Base-by-base conservation (phyloP, 2,888 invertebrate genomes). In the Mycalesis mineus region DNA sequence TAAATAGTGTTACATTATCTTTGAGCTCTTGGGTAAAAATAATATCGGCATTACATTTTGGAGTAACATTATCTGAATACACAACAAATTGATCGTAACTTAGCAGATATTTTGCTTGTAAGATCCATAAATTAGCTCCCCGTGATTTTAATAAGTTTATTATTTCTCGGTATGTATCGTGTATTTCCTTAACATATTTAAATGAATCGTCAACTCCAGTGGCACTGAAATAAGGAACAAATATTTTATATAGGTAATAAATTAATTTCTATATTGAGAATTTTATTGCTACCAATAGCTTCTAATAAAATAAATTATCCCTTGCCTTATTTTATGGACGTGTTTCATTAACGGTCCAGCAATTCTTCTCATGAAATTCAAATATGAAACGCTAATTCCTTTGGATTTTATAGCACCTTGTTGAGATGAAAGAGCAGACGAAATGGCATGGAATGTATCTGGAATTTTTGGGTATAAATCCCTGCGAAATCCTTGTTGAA, bases 321-420 rank as follows among this genome's bases (percentile, higher is more conserved):
- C 80, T 77, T 73, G 88, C 88, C 71, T 63, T 65, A 77, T 68
- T 75, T 84, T 88, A 22, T 70, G 75, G 33, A 88, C 64, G 60
- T 88, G 78, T 66, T 88, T 88, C 77, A 85, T 82, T 28, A 88
- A 68, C 11, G 88, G 88, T 15, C 89, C 88, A 13, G 87, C 85
- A 58, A 88, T 80, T 67, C 87, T 74, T 66, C 75, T 73, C 7
- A 88, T 61, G 66, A 87, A 89, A 71, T 81, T 85, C 57, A 88
- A 70, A 64, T 80, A 87, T 1, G 87, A 80, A 1, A 84, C 81
- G 65, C 82, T 86, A 13, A 85, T 83, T 54, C 85, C 83, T 72
- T 84, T 88, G 15, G 74, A 65, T 71, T 86, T 88, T 15, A 74
- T 63, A 7, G 68, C 70, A 62, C 62, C 64, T 45, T 65, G 17